Evolutionary conservation across 2,888 invertebrate genomes (phyloP).

Genomic region (Drosophila aldrichi): DNA sequence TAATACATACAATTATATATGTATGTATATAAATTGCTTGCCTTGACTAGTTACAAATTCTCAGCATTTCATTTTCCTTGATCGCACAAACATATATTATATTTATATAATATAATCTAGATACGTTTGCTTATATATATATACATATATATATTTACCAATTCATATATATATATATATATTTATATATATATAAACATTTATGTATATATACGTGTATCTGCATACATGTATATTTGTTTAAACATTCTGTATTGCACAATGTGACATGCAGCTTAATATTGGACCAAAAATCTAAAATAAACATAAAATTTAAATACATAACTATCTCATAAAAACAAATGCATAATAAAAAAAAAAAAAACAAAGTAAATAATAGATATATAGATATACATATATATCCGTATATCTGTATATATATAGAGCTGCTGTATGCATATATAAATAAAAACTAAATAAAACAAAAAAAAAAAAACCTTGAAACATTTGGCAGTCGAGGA

Average conservation of each 20-base stretch:
- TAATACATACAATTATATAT: slow-evolving; percentile 5
- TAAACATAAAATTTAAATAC: slow-evolving; percentile 22
- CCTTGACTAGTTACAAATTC: slow-evolving; percentile 68
- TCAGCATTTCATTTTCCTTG: slow-evolving; percentile 7
- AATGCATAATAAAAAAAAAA: slow-evolving; percentile 40
- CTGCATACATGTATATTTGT: background rate
- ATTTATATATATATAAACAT: slow-evolving; percentile 1
- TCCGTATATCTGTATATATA: background rate
- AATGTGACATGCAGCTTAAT: slow-evolving; percentile 31
- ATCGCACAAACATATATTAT: slow-evolving; percentile 14
- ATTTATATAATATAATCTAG: slow-evolving; percentile 9
- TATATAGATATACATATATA: background rate
- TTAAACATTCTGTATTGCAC: slow-evolving; percentile 46
- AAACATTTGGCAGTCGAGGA: slow-evolving; percentile 70
- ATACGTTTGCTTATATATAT: slow-evolving; percentile 1
- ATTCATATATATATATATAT: slow-evolving; percentile 4
- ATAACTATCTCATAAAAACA: slow-evolving; percentile 51
- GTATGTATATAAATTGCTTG: slow-evolving; percentile 24
- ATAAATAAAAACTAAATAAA: slow-evolving; percentile 38
- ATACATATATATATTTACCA: background rate
- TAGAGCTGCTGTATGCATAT: background rate
- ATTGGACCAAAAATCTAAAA: background rate
- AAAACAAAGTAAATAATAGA: slow-evolving; percentile 28
- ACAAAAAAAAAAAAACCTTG: too few relatives aligned
- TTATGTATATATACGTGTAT: background rate